These are phyloP conservation scores for Thalassophryne amazonica DNA, from an alignment of 2,797 vertebrate genomes.

Conservation along the genomic window DNA sequence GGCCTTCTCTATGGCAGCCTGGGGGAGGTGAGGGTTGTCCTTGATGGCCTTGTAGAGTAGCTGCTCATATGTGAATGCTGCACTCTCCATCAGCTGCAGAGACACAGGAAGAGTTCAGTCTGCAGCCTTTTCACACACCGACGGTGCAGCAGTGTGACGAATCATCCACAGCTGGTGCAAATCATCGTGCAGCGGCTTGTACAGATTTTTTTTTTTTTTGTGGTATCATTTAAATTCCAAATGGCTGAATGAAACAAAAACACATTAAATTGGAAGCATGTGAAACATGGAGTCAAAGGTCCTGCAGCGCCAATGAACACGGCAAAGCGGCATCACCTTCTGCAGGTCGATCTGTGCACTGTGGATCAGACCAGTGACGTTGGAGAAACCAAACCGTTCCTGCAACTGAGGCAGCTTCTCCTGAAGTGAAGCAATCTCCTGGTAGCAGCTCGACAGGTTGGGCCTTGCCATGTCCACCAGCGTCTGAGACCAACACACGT, in stretches of 20 bases:
- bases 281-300: too few species aligned
- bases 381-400: conserved; percentile 81
- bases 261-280: too few species aligned
- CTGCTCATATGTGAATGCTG: conserved; percentile 83
- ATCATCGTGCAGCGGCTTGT: too few species aligned
- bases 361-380: conserved; percentile 80
- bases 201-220: too few species aligned
- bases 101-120: background rate
- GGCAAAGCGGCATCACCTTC: conserved; percentile 77
- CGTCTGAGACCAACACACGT: conserved; percentile 54
- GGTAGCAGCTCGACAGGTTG: conserved; percentile 84
- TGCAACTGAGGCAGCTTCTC: conserved; percentile 82
- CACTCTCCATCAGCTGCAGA: conserved; percentile 85
- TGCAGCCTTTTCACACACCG: background rate
- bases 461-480: conserved; percentile 71
- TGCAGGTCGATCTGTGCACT: conserved; percentile 90
- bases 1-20: conserved; percentile 81
- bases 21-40: conserved; percentile 64
- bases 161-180: too few species aligned
- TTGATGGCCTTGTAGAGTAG: conserved; percentile 74
- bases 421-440: conserved; percentile 78
- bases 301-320: too few species aligned
- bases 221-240: too few species aligned
- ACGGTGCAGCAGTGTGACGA: too few species aligned
- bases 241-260: too few species aligned